Evolutionary conservation across 2,888 invertebrate genomes (phyloP), one percentile per base, ranked within the genome.

Genomic region (Emmelina monodactyla): DNA sequence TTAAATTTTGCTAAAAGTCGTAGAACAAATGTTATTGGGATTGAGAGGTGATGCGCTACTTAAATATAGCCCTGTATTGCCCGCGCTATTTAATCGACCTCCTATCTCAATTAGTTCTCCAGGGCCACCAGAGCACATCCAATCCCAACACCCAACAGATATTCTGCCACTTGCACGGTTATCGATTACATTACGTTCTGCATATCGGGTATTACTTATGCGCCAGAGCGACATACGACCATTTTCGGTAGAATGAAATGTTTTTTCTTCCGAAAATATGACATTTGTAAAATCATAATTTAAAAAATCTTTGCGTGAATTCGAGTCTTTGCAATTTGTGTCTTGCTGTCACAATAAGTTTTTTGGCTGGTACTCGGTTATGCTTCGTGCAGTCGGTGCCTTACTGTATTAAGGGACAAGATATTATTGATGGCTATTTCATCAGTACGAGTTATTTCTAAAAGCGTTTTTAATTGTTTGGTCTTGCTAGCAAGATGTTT

Each of bases 211-310:
- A 30, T 37, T 37, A 31, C 30, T 34, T 28, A 34, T 34, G 5
- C 34, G 15, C 34, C 28, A 34, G 11, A 34, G 11, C 22, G 31
- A 32, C 11, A 38, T 38, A 29, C 37, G 37, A 14, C 37, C 37
- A 29, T 28, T 34, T 38, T 38, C 34, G 32, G 34, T 32, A 34
- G 38, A 38, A 19, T 35, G 14, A 32, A 38, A 38, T 28, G 30
- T 38, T 32, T 38, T 38, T 35, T 38, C 38, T 32, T 38, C 37
- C 22, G 34, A 34, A 37, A 37, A 37, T 37, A 37, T 28, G 9
- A 37, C 37, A 28, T 37, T 34, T 32, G 31, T 14, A 29, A 34
- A 34, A 30, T 34, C 33, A 30, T 33, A 28, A 33, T 37, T 33
- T 29, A 37, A 29, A n/a, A 31, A 31, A 37, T 28, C 11, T 33